These are phyloP conservation scores for Melinaea marsaeus DNA, from an alignment of 2,888 invertebrate species.

Conservation along the genomic window DNA sequence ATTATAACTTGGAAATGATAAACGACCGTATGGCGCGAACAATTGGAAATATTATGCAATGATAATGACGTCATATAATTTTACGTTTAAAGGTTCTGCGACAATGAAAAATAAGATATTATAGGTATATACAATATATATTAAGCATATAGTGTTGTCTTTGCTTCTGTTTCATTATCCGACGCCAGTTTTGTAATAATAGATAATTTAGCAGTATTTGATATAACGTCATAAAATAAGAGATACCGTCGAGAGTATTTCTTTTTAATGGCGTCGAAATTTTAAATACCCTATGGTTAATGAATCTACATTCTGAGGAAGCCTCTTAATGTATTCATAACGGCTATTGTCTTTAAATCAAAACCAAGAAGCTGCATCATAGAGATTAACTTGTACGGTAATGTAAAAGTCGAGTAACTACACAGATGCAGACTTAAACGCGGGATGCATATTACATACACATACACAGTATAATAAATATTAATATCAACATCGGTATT, in stretches of 20 bases:
- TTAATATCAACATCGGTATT: too few species aligned
- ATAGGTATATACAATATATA: neutral
- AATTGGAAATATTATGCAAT: conserved; percentile 27
- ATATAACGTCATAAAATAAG: too few species aligned
- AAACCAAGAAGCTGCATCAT: conserved; percentile 22
- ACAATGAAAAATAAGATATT: conserved; percentile 5
- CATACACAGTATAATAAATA: neutral
- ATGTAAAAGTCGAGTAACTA: conserved; percentile 31
- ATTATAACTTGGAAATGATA: conserved; percentile 31
- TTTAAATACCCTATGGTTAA: conserved; percentile 13
- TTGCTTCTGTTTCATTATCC: too few species aligned
- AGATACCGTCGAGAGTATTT: too few species aligned
- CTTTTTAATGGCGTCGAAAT: neutral
- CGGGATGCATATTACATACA: conserved; percentile 30
- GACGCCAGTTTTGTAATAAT: too few species aligned
- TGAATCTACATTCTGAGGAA: conserved; percentile 15
- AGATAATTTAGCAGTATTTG: too few species aligned
- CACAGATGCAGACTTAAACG: conserved; percentile 4
- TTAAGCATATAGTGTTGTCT: too few species aligned
- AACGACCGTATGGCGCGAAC: neutral
- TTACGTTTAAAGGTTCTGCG: conserved; percentile 23
- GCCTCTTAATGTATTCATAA: conserved; percentile 23
- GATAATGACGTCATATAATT: conserved; percentile 26
- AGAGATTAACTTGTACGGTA: conserved; percentile 38
- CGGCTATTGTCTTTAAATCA: conserved; percentile 24